Conservation (phyloP, 2,888 invertebrate species). For the Dorcus hopei region DNA sequence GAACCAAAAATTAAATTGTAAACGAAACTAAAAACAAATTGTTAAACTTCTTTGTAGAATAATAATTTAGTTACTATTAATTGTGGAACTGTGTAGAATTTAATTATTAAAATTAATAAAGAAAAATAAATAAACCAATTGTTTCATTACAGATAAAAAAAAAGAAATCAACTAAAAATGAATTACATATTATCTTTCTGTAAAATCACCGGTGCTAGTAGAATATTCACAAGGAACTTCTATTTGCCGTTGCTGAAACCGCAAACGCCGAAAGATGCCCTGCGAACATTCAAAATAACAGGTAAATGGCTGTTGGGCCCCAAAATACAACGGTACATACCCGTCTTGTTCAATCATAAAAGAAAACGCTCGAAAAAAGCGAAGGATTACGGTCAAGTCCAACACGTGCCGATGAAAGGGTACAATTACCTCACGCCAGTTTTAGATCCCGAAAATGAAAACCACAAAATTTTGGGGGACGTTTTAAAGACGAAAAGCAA, state of each 20-base stretch:
- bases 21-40: not conserved
- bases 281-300: slow-evolving; percentile 76
- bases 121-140: not conserved
- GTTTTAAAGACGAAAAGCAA: slow-evolving; percentile 60
- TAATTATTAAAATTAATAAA: slow-evolving; percentile 1
- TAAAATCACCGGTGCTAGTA: slow-evolving; percentile 78
- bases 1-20: not conserved
- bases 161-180: slow-evolving; percentile 25
- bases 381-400: slow-evolving; percentile 61
- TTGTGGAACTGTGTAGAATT: not conserved
- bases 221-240: slow-evolving; percentile 77
- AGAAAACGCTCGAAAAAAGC: slow-evolving; percentile 44
- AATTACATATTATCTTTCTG: slow-evolving; percentile 59
- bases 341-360: slow-evolving; percentile 60
- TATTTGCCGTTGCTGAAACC: slow-evolving; percentile 80
- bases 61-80: not conserved
- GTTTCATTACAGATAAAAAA: slow-evolving; percentile 3
- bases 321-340: slow-evolving; percentile 78
- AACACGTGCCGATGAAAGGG: slow-evolving; percentile 63
- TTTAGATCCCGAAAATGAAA: slow-evolving; percentile 64
- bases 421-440: slow-evolving; percentile 74
- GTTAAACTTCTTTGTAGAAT: not conserved
- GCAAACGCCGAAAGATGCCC: slow-evolving; percentile 77
- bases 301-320: slow-evolving; percentile 72
- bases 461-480: slow-evolving; percentile 61